phyloP scores from a whole-genome alignment of 2,797 vertebrate genomes.

The Loris lydekkerianus region DNA sequence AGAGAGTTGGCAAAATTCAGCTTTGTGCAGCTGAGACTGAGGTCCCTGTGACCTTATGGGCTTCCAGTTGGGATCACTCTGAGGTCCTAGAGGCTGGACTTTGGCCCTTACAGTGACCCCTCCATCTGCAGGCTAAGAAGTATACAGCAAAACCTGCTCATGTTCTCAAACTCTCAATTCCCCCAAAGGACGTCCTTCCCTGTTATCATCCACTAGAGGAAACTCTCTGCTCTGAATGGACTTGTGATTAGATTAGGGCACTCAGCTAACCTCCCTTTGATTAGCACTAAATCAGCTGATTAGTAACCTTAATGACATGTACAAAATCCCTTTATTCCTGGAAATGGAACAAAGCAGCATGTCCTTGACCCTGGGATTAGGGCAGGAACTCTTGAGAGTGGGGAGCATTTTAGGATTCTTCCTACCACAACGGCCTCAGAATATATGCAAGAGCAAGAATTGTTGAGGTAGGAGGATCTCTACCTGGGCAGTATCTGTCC shows the following conservation, averaged over 20 bases:
- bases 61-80: neutral
- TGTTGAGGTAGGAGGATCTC: no score
- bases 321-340: neutral
- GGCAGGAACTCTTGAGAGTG: neutral
- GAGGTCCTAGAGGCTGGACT: neutral
- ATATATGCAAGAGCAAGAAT: neutral
- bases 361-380: neutral
- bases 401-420: neutral
- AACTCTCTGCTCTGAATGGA: slow-evolving; percentile 12
- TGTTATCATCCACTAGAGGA: neutral
- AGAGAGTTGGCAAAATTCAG: no score
- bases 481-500: neutral
- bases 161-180: no score
- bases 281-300: neutral
- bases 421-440: neutral
- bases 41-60: neutral
- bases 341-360: neutral
- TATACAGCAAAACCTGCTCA: neutral
- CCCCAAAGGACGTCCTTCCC: neutral
- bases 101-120: rapidly evolving
- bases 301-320: neutral
- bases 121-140: neutral
- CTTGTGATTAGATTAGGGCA: neutral
- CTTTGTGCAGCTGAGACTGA: no score
- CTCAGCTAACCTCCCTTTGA: neutral